Conservation (phyloP, 2,113 vertebrate species). For the Micronycteris hirsuta region DNA sequence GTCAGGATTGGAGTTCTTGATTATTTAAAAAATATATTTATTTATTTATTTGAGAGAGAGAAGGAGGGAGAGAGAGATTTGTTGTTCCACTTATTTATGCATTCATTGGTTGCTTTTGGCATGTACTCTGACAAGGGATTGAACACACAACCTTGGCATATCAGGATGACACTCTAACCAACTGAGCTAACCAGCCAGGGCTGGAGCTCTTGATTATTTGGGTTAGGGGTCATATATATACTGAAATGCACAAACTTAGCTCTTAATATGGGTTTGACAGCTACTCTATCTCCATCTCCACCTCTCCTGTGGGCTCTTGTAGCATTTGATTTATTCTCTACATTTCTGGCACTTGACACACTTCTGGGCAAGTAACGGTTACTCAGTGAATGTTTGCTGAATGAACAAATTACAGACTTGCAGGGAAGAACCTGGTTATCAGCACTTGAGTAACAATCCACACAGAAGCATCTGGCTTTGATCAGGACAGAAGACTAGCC, state of each 20-base stretch:
- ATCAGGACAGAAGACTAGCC: background rate
- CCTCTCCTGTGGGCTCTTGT: background rate
- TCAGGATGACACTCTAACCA: too few species aligned
- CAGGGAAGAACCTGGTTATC: background rate
- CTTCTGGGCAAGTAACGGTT: background rate
- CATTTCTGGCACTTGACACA: constrained; percentile 2
- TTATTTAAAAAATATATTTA: background rate
- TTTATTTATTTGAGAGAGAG: too few species aligned
- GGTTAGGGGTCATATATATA: background rate
- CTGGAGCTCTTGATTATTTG: background rate
- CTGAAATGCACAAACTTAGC: background rate
- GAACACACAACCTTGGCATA: too few species aligned
- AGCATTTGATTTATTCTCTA: background rate
- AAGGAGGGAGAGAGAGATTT: too few species aligned
- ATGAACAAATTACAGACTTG: constrained; percentile 9
- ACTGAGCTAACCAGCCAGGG: background rate
- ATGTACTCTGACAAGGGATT: too few species aligned
- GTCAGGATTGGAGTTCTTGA: background rate
- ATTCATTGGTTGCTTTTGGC: too few species aligned
- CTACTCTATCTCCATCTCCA: background rate
- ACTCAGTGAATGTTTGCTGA: constrained; percentile 41
- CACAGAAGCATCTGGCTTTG: background rate
- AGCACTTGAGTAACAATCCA: background rate
- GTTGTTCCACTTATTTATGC: too few species aligned
- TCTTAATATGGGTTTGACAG: background rate